These are phyloP conservation scores for Chrysomela aeneicollis DNA, from an alignment of 2,888 invertebrate species.

Conservation along the genomic window DNA sequence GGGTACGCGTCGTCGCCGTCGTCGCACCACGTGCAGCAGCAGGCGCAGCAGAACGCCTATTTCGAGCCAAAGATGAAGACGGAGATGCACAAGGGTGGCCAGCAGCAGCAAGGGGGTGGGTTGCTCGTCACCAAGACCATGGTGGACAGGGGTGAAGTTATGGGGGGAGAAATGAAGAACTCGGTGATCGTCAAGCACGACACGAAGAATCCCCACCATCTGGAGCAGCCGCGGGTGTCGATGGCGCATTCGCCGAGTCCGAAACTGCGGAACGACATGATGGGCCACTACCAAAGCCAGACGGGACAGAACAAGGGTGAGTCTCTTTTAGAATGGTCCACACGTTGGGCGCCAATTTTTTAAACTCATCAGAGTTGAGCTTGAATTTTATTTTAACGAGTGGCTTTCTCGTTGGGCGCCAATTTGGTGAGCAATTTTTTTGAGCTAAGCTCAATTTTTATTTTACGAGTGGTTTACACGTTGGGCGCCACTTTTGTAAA, in stretches of 20 bases:
- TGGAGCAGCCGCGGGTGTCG: slow-evolving; percentile 62
- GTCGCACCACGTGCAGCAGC: background rate
- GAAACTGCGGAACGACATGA: slow-evolving; percentile 65
- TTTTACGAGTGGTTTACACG: too few species aligned
- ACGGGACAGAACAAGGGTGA: slow-evolving; percentile 55
- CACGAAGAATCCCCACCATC: slow-evolving; percentile 68
- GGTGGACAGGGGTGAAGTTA: slow-evolving; percentile 55
- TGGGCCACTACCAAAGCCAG: slow-evolving; percentile 67
- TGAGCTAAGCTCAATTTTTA: too few species aligned
- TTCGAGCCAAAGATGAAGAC: slow-evolving; percentile 71
- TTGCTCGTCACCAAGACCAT: slow-evolving; percentile 57
- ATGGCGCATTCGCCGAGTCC: slow-evolving; percentile 68
- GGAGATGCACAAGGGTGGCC: slow-evolving; percentile 59
- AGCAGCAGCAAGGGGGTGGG: slow-evolving; percentile 37
- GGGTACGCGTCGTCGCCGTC: slow-evolving; percentile 65
- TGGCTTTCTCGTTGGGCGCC: too few species aligned
- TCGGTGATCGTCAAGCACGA: slow-evolving; percentile 84
- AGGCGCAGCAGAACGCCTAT: slow-evolving; percentile 46
- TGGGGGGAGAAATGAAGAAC: slow-evolving; percentile 75
- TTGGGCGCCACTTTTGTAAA: too few species aligned
- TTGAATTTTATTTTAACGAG: too few species aligned
- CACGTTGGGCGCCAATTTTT: too few species aligned
- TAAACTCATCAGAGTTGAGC: too few species aligned
- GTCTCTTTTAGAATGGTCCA: too few species aligned
- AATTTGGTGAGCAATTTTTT: too few species aligned